Conservation (phyloP, 2,113 vertebrate species). For the Gulo gulo region DNA sequence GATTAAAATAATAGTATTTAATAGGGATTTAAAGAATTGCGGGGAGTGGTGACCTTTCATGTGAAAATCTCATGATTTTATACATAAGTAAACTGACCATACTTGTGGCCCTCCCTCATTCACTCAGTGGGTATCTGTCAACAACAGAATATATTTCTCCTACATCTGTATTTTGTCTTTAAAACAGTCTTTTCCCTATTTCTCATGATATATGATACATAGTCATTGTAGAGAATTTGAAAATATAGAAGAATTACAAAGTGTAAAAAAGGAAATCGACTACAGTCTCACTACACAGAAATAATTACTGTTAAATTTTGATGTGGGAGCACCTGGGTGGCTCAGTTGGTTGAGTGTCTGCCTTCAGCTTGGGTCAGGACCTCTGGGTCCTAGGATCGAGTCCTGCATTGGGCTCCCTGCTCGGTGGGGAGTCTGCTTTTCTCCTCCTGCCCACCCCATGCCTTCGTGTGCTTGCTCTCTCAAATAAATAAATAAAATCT, state of each 20-base stretch:
- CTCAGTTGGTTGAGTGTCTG: background rate
- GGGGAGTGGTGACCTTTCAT: background rate
- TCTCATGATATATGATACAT: background rate
- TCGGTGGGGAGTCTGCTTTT: background rate
- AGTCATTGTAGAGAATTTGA: background rate
- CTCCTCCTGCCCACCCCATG: background rate
- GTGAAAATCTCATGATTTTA: background rate
- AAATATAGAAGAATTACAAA: background rate
- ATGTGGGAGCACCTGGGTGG: background rate
- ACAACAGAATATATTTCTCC: background rate
- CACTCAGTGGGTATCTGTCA: background rate
- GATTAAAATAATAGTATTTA: background rate
- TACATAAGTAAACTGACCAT: background rate
- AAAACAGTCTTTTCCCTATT: background rate
- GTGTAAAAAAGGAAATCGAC: background rate
- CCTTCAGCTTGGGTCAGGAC: background rate
- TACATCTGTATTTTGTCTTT: background rate
- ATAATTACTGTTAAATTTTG: background rate
- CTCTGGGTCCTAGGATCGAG: background rate
- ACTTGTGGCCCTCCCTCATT: background rate
- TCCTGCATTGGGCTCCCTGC: background rate
- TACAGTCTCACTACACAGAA: background rate
- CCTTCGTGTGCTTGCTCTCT: background rate
- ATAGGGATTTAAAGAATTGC: background rate
- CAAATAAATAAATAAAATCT: background rate